Evolutionary conservation across 2,113 vertebrate genomes (phyloP).

Genomic region (Hyla sarda): DNA sequence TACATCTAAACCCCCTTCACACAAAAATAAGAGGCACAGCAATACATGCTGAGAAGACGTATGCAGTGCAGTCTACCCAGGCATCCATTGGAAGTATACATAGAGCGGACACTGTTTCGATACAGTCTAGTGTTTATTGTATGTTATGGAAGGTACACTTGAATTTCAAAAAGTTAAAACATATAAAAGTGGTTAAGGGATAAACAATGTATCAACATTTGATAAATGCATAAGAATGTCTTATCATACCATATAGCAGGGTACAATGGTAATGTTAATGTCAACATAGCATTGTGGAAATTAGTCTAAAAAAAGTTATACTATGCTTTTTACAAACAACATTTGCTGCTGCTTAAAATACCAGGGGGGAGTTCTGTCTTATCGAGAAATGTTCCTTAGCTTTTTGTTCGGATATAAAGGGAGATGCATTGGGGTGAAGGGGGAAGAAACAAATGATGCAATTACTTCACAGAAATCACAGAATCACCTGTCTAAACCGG

Average conservation of each 20-base stretch:
- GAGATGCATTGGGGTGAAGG: constrained; percentile 70
- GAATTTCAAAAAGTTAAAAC: constrained; percentile 91
- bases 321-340: constrained; percentile 92
- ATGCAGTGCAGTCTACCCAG: too few species aligned
- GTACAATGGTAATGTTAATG: constrained; percentile 83
- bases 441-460: constrained; percentile 81
- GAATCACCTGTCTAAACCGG: constrained; percentile 72
- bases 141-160: constrained; percentile 91
- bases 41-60: too few species aligned
- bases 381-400: constrained; percentile 34
- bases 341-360: constrained; percentile 79
- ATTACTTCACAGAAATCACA: constrained; percentile 83
- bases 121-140: constrained; percentile 89
- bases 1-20: too few species aligned
- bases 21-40: too few species aligned
- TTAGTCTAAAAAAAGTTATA: constrained; percentile 85
- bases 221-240: constrained; percentile 85
- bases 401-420: constrained; percentile 76
- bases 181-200: constrained; percentile 91
- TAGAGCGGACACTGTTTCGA: constrained; percentile 59
- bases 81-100: not conserved
- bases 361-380: constrained; percentile 67
- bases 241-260: constrained; percentile 79
- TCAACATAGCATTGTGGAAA: constrained; percentile 77
- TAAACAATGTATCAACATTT: constrained; percentile 87